Percentiles rank a stretch among this genome's conserved stretches.
Conservation (phyloP, 2,888 invertebrate species). For the Lissonota sp. region DNA sequence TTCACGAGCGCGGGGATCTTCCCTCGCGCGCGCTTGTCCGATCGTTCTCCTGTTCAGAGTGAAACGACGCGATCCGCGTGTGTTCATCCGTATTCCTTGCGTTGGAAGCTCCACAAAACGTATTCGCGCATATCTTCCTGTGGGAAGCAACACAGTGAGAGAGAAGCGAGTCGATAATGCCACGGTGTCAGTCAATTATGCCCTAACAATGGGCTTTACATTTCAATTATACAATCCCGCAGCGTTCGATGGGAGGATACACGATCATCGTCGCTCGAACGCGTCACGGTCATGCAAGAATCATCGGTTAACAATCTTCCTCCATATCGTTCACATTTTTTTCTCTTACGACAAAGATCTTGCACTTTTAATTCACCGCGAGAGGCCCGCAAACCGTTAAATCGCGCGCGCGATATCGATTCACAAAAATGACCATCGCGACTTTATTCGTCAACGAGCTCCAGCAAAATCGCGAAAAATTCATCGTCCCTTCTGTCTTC, state of each 20-base stretch:
- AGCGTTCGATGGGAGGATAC: slow-evolving; percentile 53
- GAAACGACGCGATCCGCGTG: slow-evolving; percentile 22
- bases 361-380: too few species aligned
- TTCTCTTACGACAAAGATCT: background rate
- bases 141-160: too few species aligned
- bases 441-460: slow-evolving; percentile 26
- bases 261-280: slow-evolving; percentile 21
- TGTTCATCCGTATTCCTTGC: too few species aligned
- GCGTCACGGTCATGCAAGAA: too few species aligned
- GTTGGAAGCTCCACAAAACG: too few species aligned
- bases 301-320: background rate
- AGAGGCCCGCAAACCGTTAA: background rate
- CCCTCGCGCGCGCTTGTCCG: slow-evolving; percentile 68
- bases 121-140: too few species aligned
- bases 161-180: slow-evolving; percentile 39
- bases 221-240: slow-evolving; percentile 80
- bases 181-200: slow-evolving; percentile 81
- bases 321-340: background rate
- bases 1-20: slow-evolving; percentile 55
- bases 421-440: too few species aligned
- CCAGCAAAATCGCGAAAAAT: slow-evolving; percentile 41
- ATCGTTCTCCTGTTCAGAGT: slow-evolving; percentile 67
- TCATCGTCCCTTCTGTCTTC: slow-evolving; percentile 2
- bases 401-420: too few species aligned
- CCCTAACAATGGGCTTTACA: slow-evolving; percentile 81